Percentiles rank a stretch among this genome's conserved stretches.
phyloP scores from a whole-genome alignment of 2,113 vertebrate species.

The Cacatua alba region DNA sequence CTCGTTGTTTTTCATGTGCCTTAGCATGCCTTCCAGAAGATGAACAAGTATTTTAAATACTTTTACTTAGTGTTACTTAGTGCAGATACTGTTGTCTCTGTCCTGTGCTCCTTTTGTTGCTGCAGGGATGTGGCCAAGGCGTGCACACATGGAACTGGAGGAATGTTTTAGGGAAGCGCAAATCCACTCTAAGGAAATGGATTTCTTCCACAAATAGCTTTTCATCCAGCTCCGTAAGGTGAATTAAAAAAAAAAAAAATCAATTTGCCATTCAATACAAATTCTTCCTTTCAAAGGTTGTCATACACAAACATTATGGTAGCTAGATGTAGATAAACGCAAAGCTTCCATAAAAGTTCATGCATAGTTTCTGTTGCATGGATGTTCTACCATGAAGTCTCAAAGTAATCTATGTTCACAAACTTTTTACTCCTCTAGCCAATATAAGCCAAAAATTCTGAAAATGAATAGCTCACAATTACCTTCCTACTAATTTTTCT shows the following conservation, averaged over 20 bases:
- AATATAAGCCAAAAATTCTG: neutral
- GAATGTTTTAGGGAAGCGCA: neutral
- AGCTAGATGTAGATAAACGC: neutral
- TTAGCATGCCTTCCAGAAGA: neutral
- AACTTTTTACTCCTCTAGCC: neutral
- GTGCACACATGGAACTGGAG: neutral
- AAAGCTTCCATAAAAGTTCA: neutral
- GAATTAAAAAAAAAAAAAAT: neutral
- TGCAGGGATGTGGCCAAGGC: neutral
- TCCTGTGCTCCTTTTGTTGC: neutral
- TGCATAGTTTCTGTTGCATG: neutral
- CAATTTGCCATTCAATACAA: neutral
- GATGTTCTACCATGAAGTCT: neutral
- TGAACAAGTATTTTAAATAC: neutral
- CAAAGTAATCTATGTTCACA: neutral
- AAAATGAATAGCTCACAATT: neutral
- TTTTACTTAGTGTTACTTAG: neutral
- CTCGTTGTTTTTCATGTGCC: too few species aligned
- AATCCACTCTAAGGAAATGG: neutral
- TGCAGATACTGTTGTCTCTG: neutral
- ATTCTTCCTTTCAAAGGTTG: neutral
- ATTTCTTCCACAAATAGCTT: neutral
- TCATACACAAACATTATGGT: neutral
- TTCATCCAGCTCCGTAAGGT: neutral
- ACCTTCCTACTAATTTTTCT: neutral